phyloP scores from a whole-genome alignment of 2,113 vertebrate genomes.

The Neogale vison region DNA sequence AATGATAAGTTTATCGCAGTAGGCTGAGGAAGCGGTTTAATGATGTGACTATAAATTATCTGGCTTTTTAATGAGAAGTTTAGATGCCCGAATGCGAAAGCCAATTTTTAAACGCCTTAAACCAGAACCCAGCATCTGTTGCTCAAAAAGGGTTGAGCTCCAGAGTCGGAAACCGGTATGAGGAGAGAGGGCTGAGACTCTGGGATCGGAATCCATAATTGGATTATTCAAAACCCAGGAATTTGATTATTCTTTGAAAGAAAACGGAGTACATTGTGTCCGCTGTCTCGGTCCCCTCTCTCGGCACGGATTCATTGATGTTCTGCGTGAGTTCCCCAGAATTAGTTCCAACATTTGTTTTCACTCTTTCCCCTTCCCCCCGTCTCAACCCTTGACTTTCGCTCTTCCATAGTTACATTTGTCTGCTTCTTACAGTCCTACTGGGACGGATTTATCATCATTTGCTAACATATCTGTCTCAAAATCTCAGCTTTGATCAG shows the following conservation, averaged over 20 bases:
- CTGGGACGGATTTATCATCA: constrained; percentile 99
- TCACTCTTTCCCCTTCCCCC: constrained; percentile 82
- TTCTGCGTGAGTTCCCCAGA: constrained; percentile 86
- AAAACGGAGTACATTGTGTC: constrained; percentile 84
- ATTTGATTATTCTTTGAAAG: constrained; percentile 62
- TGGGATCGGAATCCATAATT: constrained; percentile 43
- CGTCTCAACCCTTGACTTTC: constrained; percentile 84
- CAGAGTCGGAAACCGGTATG: neutral
- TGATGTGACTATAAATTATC: constrained; percentile 72
- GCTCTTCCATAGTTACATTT: constrained; percentile 92
- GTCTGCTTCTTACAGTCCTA: constrained; percentile 94
- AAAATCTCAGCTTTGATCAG: constrained; percentile 97
- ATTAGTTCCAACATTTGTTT: constrained; percentile 92
- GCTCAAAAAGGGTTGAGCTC: constrained; percentile 34
- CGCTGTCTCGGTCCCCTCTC: constrained; percentile 79
- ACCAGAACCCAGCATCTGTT: constrained; percentile 1
- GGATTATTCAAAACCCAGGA: constrained; percentile 69
- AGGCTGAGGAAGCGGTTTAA: constrained; percentile 71
- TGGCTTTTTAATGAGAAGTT: constrained; percentile 60
- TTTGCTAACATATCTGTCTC: constrained; percentile 97
- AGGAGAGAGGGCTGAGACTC: neutral
- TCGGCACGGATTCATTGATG: constrained; percentile 77
- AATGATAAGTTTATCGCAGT: constrained; percentile 75
- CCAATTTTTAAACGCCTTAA: constrained; percentile 62
- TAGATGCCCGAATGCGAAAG: constrained; percentile 54